Evolutionary conservation across 2,113 vertebrate genomes (phyloP).

Genomic region (Symphodus melops): DNA sequence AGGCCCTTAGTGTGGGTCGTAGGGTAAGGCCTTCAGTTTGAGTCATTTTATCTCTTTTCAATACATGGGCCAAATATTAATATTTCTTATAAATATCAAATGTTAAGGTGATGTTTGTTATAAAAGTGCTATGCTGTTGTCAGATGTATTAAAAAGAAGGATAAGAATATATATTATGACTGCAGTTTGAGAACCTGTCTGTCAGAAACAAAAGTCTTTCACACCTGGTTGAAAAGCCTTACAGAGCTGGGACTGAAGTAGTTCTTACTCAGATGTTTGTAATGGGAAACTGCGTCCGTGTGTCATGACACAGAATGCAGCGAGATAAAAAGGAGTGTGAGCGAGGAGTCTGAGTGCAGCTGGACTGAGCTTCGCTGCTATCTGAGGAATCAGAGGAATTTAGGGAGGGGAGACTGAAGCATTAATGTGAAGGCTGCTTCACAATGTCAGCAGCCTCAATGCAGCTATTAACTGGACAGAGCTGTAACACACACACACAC

Average conservation of each 20-base stretch:
- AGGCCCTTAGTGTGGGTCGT: too few relatives aligned
- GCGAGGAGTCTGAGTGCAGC: conserved; percentile 10
- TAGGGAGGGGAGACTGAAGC: conserved; percentile 19
- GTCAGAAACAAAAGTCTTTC: too few relatives aligned
- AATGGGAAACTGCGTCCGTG: background rate
- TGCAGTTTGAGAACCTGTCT: too few relatives aligned
- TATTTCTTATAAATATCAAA: too few relatives aligned
- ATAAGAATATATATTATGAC: too few relatives aligned
- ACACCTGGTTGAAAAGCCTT: too few relatives aligned
- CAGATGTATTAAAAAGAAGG: too few relatives aligned
- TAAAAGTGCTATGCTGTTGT: too few relatives aligned
- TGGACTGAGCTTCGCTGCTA: conserved; percentile 16
- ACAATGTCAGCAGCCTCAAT: conserved; percentile 15
- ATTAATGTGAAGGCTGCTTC: conserved; percentile 16
- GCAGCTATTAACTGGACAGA: conserved; percentile 13
- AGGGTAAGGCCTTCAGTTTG: too few relatives aligned
- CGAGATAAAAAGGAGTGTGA: conserved; percentile 5
- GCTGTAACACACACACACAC: background rate
- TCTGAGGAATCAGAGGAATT: conserved; percentile 39
- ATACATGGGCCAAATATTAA: too few relatives aligned
- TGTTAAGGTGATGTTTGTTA: too few relatives aligned
- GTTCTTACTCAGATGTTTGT: background rate
- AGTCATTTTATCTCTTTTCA: too few relatives aligned
- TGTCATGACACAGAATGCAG: conserved; percentile 19
- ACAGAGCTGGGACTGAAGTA: background rate